phyloP scores from a whole-genome alignment of 37 sponge, comb jelly and placozoan genomes.

The Spongilla lacustris region DNA sequence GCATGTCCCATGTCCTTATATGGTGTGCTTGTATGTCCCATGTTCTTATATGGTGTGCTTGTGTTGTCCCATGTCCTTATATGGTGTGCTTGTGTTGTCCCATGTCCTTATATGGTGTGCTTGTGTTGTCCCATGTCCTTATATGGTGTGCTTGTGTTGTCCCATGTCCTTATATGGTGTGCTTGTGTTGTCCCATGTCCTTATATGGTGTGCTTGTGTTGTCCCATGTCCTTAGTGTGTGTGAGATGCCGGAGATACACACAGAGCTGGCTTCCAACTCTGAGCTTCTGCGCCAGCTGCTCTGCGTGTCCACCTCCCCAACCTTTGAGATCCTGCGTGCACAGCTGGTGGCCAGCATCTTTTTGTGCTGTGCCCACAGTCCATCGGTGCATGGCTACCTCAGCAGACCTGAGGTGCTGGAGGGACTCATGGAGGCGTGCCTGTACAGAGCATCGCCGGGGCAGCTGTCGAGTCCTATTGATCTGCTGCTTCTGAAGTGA shows the following conservation, averaged over 20 bases:
- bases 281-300: conserved; percentile 8
- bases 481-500: not conserved
- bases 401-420: not conserved
- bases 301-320: conserved; percentile 14
- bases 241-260: conserved; percentile 15
- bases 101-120: too few species aligned
- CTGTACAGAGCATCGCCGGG: not conserved
- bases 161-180: not conserved
- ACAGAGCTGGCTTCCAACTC: conserved; percentile 14
- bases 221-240: not conserved
- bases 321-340: not conserved
- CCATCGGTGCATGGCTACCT: conserved; percentile 16
- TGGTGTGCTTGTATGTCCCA: too few species aligned
- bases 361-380: conserved; percentile 27
- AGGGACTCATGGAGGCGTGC: conserved; percentile 1
- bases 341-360: conserved; percentile 17
- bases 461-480: not conserved
- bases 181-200: not conserved
- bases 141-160: too few species aligned
- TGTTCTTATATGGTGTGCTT: too few species aligned
- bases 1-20: too few species aligned
- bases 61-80: too few species aligned
- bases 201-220: not conserved
- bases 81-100: too few species aligned
- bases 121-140: too few species aligned